Evolutionary conservation across 2,113 vertebrate species (phyloP).

Genomic region (Lasiurus borealis): DNA sequence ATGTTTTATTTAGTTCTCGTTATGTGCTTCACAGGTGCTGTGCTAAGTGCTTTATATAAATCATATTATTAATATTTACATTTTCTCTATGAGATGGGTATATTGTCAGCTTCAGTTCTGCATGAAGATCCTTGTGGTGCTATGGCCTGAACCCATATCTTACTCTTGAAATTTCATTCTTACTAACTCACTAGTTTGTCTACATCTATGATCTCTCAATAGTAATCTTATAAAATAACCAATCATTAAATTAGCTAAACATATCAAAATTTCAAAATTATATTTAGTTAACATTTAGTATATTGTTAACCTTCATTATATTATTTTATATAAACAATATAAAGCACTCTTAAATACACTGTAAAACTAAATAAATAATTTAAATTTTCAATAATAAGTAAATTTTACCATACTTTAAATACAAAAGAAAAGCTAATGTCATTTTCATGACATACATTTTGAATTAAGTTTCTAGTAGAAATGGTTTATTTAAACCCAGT

Average conservation of each 20-base stretch:
- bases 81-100: background rate
- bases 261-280: background rate
- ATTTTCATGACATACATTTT: slow-evolving; percentile 21
- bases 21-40: background rate
- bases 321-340: background rate
- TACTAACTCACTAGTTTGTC: background rate
- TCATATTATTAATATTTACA: slow-evolving; percentile 30
- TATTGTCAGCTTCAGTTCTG: background rate
- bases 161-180: background rate
- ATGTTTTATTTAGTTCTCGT: background rate
- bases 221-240: background rate
- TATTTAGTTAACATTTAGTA: background rate
- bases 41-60: background rate
- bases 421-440: background rate
- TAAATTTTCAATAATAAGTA: slow-evolving; percentile 41
- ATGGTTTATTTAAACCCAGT: background rate
- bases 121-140: background rate
- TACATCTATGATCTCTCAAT: background rate
- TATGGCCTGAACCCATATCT: background rate
- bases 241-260: background rate
- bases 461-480: background rate
- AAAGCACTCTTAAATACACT: background rate
- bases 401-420: background rate
- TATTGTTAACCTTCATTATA: background rate
- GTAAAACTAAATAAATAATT: background rate